Evolutionary conservation across 2,888 invertebrate genomes (phyloP).

Genomic region (Aricia artaxerxes): DNA sequence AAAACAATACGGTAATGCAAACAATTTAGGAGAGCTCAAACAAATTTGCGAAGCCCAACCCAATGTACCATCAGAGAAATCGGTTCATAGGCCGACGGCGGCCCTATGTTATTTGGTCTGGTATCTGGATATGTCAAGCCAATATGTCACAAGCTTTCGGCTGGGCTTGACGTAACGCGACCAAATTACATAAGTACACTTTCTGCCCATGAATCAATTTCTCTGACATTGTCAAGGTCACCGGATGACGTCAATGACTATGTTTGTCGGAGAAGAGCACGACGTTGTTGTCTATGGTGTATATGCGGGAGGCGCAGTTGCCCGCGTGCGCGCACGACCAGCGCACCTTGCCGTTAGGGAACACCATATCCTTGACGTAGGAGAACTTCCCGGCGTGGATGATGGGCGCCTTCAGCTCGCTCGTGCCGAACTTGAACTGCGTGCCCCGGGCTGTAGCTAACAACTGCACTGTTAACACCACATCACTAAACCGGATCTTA

Average conservation of each 20-base stretch:
- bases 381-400: slow-evolving; percentile 55
- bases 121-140: background rate
- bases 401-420: slow-evolving; percentile 50
- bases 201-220: background rate
- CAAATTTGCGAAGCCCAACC: background rate
- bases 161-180: background rate
- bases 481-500: background rate
- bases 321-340: slow-evolving; percentile 57
- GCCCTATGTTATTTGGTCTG: background rate
- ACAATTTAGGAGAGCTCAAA: background rate
- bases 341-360: slow-evolving; percentile 54
- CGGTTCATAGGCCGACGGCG: background rate
- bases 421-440: slow-evolving; percentile 54
- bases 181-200: background rate
- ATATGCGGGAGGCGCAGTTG: slow-evolving; percentile 57
- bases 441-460: slow-evolving; percentile 36
- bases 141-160: background rate
- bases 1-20: background rate
- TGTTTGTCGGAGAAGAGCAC: slow-evolving; percentile 59
- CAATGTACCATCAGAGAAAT: background rate
- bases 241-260: slow-evolving; percentile 46
- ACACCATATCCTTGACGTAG: slow-evolving; percentile 55
- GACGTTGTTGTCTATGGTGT: slow-evolving; percentile 56
- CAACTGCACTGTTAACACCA: background rate
- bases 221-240: background rate